Evolutionary conservation across 1,140 invertebrate species (phyloP), one percentile per base, ranked within the genome.

Genomic region (Temnothorax longispinosus): DNA sequence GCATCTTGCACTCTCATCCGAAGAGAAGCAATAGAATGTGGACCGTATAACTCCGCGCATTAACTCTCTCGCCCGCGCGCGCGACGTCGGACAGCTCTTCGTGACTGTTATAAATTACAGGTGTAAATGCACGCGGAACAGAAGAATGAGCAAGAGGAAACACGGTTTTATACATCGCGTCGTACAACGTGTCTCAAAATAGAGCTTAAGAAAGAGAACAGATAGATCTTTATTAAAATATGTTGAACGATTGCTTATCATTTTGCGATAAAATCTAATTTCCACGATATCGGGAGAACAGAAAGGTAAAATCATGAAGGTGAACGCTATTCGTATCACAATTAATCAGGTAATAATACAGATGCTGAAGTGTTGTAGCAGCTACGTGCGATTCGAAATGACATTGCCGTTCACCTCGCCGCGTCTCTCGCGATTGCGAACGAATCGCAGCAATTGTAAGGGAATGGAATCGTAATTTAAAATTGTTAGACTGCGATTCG

Each of bases 1-100:
- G 44, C 54, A 84, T 75, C 69, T 84, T 84, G 80, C 80, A 84
- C 69, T 84, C 80, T 84, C 80, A 84, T 84, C 80, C 80, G 41
- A 15, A 10, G 44, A 69, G 65, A 47, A 69, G 54, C 38, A 52
- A 75, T 84, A 84, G 80, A 84, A 84, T 84, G 80, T 84, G 69
- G 69, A 84, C 56, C 69, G 76, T 67, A 65, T 67, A 80, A 67
- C 76, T 67, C 60, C 44, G 35, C 50, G 65, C 65, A 71, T 71
- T 56, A 71, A 81, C 78, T 81, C 50, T 71, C 78, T 41, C 65
- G 65, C 44, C n/a, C 64, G 77, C 77, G 77, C 64, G 38, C 69
- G 69, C 77, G 60, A 47, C 52, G 69, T 84, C 80, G 80, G 80
- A 84, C 69, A 50, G 80, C 75, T 74, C 74, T 74, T 38, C 41